phyloP scores from a whole-genome alignment of 2,888 invertebrate species.

The Sinopyrophorus schimmeli region DNA sequence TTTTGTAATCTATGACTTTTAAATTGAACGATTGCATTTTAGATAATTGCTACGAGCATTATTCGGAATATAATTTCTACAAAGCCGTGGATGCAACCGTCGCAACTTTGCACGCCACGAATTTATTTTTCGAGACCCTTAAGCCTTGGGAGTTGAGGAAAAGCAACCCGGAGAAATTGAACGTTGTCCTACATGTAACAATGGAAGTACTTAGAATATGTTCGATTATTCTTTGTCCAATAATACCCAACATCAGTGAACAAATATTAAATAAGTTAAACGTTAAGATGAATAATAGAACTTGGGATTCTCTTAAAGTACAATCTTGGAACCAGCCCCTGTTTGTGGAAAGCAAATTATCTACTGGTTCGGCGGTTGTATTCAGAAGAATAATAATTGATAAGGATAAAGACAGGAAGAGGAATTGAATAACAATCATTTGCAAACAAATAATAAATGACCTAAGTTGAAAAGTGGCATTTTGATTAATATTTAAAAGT shows the following conservation, averaged over 20 bases:
- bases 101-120: conserved; percentile 73
- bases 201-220: conserved; percentile 83
- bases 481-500: too few relatives aligned
- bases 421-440: too few relatives aligned
- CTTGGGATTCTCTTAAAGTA: conserved; percentile 57
- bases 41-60: conserved; percentile 70
- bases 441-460: too few relatives aligned
- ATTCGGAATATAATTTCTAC: conserved; percentile 78
- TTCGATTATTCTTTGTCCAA: conserved; percentile 81
- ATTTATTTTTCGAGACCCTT: conserved; percentile 82
- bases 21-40: conserved; percentile 63
- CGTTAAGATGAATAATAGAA: conserved; percentile 55
- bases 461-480: too few relatives aligned
- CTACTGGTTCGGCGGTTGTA: conserved; percentile 41
- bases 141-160: conserved; percentile 89
- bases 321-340: conserved; percentile 42
- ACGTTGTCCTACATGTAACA: conserved; percentile 77
- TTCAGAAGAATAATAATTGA: conserved; percentile 47
- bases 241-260: conserved; percentile 74
- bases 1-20: background rate
- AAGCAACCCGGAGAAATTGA: conserved; percentile 59
- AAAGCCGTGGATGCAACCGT: conserved; percentile 80
- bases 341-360: conserved; percentile 40
- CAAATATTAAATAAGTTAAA: conserved; percentile 72
- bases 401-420: conserved; percentile 28